A percentile compares a stretch with the other conserved stretches of the same genome.
These are phyloP conservation scores for Cryptocheilus praepositus DNA, from an alignment of 2,888 invertebrate species.

Conservation along the genomic window DNA sequence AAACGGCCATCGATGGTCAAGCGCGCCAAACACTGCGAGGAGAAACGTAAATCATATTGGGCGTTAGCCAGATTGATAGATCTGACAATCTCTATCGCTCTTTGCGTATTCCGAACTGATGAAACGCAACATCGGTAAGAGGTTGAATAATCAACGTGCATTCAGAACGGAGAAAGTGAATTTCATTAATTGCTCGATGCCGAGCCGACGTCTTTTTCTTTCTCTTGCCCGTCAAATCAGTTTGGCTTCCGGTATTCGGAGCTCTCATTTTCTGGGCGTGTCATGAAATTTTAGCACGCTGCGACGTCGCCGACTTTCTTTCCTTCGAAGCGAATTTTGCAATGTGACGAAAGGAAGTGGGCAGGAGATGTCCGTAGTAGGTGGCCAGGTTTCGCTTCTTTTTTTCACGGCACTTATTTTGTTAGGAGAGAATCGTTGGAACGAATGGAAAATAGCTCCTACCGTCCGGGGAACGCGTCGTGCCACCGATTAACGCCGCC, in stretches of 20 bases:
- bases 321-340: background rate
- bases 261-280: too few relatives aligned
- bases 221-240: background rate
- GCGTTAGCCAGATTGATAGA: constrained; percentile 5
- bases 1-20: background rate
- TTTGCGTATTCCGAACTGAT: background rate
- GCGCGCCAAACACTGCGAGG: background rate
- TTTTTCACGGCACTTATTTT: constrained; percentile 22
- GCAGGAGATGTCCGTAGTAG: too few relatives aligned
- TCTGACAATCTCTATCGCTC: background rate
- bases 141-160: constrained; percentile 6
- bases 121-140: too few relatives aligned
- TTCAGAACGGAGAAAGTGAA: constrained; percentile 41
- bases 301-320: background rate
- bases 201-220: constrained; percentile 21
- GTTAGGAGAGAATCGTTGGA: background rate
- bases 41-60: too few relatives aligned
- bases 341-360: too few relatives aligned
- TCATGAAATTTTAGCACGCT: too few relatives aligned
- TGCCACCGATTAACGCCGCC: too few relatives aligned
- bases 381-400: constrained; percentile 11
- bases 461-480: too few relatives aligned
- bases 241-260: too few relatives aligned
- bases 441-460: too few relatives aligned
- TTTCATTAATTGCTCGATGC: constrained; percentile 28